Evolutionary conservation across 23 tunicate genomes (phyloP).

Genomic region (Oikopleura albicans): DNA sequence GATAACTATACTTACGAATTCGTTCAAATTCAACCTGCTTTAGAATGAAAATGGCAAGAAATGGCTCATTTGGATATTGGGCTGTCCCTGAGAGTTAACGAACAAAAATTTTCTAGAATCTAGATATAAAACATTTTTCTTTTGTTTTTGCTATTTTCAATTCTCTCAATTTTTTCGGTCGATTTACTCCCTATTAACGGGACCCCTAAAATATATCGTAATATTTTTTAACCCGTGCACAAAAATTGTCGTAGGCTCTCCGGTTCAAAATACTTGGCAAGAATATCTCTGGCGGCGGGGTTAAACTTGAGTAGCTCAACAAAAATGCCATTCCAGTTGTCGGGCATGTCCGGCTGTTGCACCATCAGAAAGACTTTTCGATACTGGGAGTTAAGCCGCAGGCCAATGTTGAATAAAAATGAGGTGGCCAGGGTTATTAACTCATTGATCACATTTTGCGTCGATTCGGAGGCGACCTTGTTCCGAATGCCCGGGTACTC

Average conservation of each 20-base stretch:
- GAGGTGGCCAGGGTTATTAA: background rate
- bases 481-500: background rate
- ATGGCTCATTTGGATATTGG: too few species aligned
- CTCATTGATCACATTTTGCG: background rate
- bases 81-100: too few species aligned
- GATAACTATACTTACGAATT: too few species aligned
- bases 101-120: too few species aligned
- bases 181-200: too few species aligned
- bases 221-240: background rate
- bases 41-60: too few species aligned
- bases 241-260: slow-evolving; percentile 1
- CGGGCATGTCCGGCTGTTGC: background rate
- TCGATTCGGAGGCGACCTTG: background rate
- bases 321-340: background rate
- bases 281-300: background rate
- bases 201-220: too few species aligned
- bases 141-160: too few species aligned
- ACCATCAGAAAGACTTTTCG: background rate
- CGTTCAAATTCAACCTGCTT: too few species aligned
- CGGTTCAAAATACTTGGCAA: background rate
- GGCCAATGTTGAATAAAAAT: background rate
- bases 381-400: background rate
- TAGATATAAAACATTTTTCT: too few species aligned
- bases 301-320: background rate
- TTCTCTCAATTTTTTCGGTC: too few species aligned